These are phyloP conservation scores for Spilosoma lubricipeda DNA, from an alignment of 2,888 invertebrate genomes.

Conservation along the genomic window DNA sequence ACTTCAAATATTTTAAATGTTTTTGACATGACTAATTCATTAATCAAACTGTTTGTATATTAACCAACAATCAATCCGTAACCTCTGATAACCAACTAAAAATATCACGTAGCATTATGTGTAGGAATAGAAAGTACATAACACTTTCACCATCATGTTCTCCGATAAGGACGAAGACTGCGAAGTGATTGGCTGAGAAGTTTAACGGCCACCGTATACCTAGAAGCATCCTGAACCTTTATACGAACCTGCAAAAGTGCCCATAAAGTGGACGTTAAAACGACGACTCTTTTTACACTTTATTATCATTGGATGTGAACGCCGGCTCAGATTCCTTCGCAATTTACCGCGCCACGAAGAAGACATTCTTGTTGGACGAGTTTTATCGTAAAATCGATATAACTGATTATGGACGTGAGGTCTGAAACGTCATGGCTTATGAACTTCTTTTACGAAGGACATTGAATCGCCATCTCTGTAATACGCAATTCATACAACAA, in stretches of 20 bases:
- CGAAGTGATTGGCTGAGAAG: slow-evolving; percentile 67
- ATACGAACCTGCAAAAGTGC: slow-evolving; percentile 78
- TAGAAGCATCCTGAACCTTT: slow-evolving; percentile 76
- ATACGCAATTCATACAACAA: slow-evolving; percentile 48
- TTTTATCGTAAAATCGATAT: slow-evolving; percentile 84
- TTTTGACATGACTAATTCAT: background rate
- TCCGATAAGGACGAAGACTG: slow-evolving; percentile 63
- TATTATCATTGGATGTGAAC: slow-evolving; percentile 86
- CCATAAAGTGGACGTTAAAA: slow-evolving; percentile 85
- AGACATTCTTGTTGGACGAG: slow-evolving; percentile 72
- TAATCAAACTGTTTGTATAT: background rate
- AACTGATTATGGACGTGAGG: slow-evolving; percentile 73
- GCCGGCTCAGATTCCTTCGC: slow-evolving; percentile 83
- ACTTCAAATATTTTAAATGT: background rate
- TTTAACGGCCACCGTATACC: slow-evolving; percentile 77
- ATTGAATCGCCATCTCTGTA: slow-evolving; percentile 64
- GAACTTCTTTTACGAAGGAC: slow-evolving; percentile 76
- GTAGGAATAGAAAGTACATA: slow-evolving; percentile 50
- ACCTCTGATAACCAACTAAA: slow-evolving; percentile 39
- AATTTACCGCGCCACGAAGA: slow-evolving; percentile 75
- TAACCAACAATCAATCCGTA: background rate
- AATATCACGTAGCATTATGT: slow-evolving; percentile 47
- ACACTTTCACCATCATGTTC: slow-evolving; percentile 53
- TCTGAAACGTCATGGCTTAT: slow-evolving; percentile 76
- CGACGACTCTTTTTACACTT: slow-evolving; percentile 85